Evolutionary conservation across 1,140 invertebrate genomes (phyloP).

Genomic region (Epicauta chinensis): DNA sequence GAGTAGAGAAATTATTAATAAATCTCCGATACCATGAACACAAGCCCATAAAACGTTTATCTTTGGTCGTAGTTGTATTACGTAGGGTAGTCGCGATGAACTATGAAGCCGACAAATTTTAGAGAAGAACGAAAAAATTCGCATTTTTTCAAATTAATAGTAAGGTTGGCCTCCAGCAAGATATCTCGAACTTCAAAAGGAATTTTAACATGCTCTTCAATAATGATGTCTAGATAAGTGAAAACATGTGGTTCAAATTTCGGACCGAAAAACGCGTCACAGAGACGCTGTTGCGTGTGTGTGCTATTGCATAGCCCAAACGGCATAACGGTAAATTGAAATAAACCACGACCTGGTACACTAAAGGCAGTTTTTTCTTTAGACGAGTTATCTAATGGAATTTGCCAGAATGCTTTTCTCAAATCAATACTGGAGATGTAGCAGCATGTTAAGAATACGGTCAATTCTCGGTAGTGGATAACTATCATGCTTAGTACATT

Average conservation of each 20-base stretch:
- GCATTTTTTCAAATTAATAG: slow-evolving; percentile 4
- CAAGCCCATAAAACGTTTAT: slow-evolving; percentile 27
- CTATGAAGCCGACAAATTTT: slow-evolving; percentile 37
- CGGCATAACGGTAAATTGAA: slow-evolving; percentile 42
- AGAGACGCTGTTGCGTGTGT: too few relatives aligned
- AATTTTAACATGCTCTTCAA: too few relatives aligned
- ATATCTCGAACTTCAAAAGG: too few relatives aligned
- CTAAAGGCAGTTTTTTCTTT: slow-evolving; percentile 41
- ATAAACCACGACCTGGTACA: slow-evolving; percentile 39
- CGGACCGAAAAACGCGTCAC: too few relatives aligned
- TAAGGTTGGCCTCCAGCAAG: neutral
- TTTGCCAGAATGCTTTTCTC: slow-evolving; percentile 33
- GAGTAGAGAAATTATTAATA: neutral
- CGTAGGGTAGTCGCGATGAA: slow-evolving; percentile 17
- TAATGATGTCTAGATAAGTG: too few relatives aligned
- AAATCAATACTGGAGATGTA: slow-evolving; percentile 18
- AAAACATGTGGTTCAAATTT: too few relatives aligned
- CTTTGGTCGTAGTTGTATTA: slow-evolving; percentile 24
- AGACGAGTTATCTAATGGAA: slow-evolving; percentile 16
- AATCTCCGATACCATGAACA: slow-evolving; percentile 24
- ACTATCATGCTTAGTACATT: slow-evolving; percentile 38
- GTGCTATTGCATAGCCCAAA: slow-evolving; percentile 45
- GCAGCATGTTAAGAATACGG: slow-evolving; percentile 40
- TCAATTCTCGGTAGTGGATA: slow-evolving; percentile 43
- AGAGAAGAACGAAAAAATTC: slow-evolving; percentile 24